Conservation (phyloP, 2,797 vertebrate species). For the Melanogrammus aeglefinus region DNA sequence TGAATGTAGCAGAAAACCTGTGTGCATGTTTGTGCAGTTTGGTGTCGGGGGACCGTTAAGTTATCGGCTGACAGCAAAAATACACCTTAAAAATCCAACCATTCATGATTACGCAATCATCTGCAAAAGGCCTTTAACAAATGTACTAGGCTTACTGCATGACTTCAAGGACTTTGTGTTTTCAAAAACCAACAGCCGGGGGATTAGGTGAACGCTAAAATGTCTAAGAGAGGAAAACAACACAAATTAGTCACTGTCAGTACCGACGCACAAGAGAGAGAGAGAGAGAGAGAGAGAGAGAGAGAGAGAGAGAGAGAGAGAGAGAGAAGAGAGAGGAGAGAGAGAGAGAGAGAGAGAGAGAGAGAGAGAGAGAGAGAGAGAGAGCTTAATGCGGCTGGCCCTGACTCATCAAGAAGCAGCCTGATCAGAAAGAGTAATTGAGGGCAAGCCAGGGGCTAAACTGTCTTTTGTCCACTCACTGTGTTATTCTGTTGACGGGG, state of each 20-base stretch:
- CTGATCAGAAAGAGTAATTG: constrained; percentile 57
- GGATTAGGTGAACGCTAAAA: background rate
- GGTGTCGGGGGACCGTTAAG: too few relatives aligned
- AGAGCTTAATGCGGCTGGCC: constrained; percentile 54
- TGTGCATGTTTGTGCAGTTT: too few relatives aligned
- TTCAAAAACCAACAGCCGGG: background rate
- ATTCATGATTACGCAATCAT: too few relatives aligned
- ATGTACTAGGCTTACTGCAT: background rate
- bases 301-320: too few relatives aligned
- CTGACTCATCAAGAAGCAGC: constrained; percentile 57
- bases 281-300: too few relatives aligned
- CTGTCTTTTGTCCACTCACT: constrained; percentile 47
- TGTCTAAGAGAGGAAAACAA: background rate
- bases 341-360: too few relatives aligned
- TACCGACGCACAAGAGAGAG: background rate
- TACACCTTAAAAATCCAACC: too few relatives aligned
- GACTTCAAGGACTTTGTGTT: background rate
- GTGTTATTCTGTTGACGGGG: constrained; percentile 42
- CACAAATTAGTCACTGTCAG: background rate
- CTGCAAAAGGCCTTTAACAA: too few relatives aligned
- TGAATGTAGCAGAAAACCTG: too few relatives aligned
- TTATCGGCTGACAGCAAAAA: too few relatives aligned
- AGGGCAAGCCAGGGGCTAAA: constrained; percentile 64
- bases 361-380: constrained; percentile 18
- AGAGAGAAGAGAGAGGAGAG: too few relatives aligned